Conservation (phyloP, 2,113 vertebrate species). For the Cottus gobio region DNA sequence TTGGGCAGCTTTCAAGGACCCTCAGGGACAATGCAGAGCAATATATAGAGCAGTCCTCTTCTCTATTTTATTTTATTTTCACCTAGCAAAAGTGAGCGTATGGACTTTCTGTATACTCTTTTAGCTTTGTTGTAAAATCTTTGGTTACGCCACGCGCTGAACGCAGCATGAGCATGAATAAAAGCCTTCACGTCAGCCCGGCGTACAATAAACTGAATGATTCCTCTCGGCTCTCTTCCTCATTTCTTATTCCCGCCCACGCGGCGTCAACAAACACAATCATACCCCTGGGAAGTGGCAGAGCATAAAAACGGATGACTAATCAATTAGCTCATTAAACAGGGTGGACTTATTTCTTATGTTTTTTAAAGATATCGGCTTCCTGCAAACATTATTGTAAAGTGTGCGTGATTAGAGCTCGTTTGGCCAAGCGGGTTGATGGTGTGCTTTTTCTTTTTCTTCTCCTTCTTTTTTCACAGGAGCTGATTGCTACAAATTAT, state of each 20-base stretch:
- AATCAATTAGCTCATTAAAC: conserved; percentile 64
- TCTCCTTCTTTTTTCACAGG: background rate
- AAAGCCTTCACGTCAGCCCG: background rate
- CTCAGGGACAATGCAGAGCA: conserved; percentile 12
- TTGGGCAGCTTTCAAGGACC: conserved; percentile 35
- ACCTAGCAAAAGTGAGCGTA: background rate
- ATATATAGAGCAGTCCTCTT: background rate
- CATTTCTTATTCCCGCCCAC: conserved; percentile 4
- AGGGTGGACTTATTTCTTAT: conserved; percentile 35
- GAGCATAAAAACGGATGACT: conserved; percentile 51
- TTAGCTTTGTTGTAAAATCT: background rate
- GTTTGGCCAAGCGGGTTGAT: conserved; percentile 8
- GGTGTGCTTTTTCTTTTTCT: background rate
- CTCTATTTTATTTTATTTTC: background rate
- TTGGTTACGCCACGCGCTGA: background rate
- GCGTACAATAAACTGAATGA: background rate
- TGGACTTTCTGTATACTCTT: background rate
- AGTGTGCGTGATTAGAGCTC: conserved; percentile 32
- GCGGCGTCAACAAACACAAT: conserved; percentile 21
- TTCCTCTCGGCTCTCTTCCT: conserved; percentile 5
- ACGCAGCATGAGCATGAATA: background rate
- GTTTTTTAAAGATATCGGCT: conserved; percentile 32
- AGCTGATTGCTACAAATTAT: conserved; percentile 48
- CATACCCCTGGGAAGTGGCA: conserved; percentile 5
- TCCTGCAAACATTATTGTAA: conserved; percentile 26